Evolutionary conservation across 2,888 invertebrate genomes (phyloP), one percentile per base, ranked within the genome.

Genomic region (Hirtodrosophila duncani): DNA sequence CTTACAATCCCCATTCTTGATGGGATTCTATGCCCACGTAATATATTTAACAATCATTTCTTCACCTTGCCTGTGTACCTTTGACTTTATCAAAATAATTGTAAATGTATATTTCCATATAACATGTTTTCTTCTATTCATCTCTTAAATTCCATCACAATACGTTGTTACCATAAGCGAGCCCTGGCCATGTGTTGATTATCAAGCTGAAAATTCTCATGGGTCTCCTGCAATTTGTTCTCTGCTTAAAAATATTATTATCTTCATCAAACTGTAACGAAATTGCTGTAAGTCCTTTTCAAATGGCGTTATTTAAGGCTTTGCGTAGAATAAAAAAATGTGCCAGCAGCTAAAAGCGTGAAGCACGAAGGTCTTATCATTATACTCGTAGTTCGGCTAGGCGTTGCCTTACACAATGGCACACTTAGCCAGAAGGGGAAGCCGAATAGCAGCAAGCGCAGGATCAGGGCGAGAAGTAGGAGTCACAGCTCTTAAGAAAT

Each of bases 301-400:
- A 41, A 46, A 58, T 38, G 58, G 26, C 44, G 31, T 38, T 51
- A 10, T 21, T 59, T 27, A 20, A 43, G 33, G 45, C 36, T 13
- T 11, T 27, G n/a, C n/a, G n/a, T n/a, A n/a, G n/a, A n/a, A 23
- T n/a, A n/a, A 27, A 9, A n/a, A 38, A 17, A 26, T 9, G 33
- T 39, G 29, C 21, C 26, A 26, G 51, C 44, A 11, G 11, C 17
- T 21, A n/a, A n/a, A n/a, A n/a, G n/a, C 36, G 14, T 24, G 36
- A 14, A 23, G 31, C 34, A 27, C 17, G 24, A 29, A 16, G 36
- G 33, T 26, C 10, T 11, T 26, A 48, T 44, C 36, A 36, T 51
- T 51, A 33, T 41, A 52, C 38, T 52, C 53, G 34, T 62, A 46
- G 45, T 43, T 45, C n/a, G n/a, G 48, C 39, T 11, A 48, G 52